These are phyloP conservation scores for Grus americana DNA, from an alignment of 2,113 vertebrate genomes.

Conservation along the genomic window DNA sequence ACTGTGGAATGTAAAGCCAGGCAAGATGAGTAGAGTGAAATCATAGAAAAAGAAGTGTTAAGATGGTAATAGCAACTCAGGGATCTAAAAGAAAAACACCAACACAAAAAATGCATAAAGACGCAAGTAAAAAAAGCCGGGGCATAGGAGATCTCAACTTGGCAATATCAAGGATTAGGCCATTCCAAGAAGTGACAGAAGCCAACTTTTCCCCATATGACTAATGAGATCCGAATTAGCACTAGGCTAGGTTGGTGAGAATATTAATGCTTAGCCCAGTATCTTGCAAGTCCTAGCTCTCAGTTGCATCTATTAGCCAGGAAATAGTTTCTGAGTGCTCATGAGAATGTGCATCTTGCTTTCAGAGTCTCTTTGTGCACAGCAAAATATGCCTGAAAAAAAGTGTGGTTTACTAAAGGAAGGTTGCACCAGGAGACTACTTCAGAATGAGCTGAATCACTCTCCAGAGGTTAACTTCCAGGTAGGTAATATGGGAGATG, in stretches of 20 bases:
- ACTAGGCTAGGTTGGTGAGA: background rate
- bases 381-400: background rate
- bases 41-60: background rate
- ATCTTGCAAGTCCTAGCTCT: background rate
- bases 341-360: background rate
- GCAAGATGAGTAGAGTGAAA: background rate
- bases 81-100: background rate
- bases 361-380: background rate
- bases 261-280: background rate
- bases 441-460: background rate
- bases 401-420: background rate
- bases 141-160: background rate
- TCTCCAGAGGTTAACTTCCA: background rate
- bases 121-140: background rate
- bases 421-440: background rate
- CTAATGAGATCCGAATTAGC: background rate
- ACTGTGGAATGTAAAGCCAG: background rate
- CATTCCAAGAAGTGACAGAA: background rate
- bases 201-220: background rate
- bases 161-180: background rate
- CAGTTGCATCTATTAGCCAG: background rate
- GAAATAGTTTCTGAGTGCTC: background rate
- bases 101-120: background rate
- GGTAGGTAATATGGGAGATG: background rate
- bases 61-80: background rate